phyloP scores from a whole-genome alignment of 2,888 invertebrate species.

The Drosophila vallismaia region DNA sequence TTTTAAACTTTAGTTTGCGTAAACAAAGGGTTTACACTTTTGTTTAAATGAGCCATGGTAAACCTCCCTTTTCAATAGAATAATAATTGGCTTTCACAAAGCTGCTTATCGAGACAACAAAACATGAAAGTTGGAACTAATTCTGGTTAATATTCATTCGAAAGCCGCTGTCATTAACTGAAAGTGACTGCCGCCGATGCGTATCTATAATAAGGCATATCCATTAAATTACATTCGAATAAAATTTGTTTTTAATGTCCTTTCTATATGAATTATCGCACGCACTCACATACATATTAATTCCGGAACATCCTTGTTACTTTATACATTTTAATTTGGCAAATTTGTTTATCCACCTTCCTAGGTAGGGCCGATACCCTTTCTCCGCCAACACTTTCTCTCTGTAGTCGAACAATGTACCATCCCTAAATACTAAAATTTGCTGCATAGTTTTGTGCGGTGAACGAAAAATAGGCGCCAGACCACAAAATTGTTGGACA shows the following conservation, averaged over 20 bases:
- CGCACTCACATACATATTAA: not conserved
- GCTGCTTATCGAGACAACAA: not conserved
- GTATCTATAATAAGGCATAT: not conserved
- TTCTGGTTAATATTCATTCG: not conserved
- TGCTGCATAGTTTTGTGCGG: slow-evolving; percentile 45
- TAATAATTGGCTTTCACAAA: not conserved
- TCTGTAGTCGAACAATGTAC: slow-evolving; percentile 19
- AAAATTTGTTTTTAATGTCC: slow-evolving; percentile 23
- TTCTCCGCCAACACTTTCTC: not conserved
- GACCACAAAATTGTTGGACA: slow-evolving; percentile 57
- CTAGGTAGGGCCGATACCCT: not conserved
- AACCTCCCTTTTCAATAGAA: not conserved
- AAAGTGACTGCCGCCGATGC: not conserved
- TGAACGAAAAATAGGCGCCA: slow-evolving; percentile 51
- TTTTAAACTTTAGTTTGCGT: too few relatives aligned
- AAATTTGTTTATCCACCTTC: slow-evolving; percentile 33
- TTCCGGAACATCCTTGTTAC: slow-evolving; percentile 36
- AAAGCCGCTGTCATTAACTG: not conserved
- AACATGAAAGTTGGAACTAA: not conserved
- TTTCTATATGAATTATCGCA: slow-evolving; percentile 33
- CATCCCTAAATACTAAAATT: slow-evolving; percentile 42
- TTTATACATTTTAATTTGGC: slow-evolving; percentile 43
- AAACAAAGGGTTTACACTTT: too few relatives aligned
- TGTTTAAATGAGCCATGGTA: too few relatives aligned
- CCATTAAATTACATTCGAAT: slow-evolving; percentile 20